phyloP scores from a whole-genome alignment of 2,797 vertebrate genomes.

The Anguilla anguilla region DNA sequence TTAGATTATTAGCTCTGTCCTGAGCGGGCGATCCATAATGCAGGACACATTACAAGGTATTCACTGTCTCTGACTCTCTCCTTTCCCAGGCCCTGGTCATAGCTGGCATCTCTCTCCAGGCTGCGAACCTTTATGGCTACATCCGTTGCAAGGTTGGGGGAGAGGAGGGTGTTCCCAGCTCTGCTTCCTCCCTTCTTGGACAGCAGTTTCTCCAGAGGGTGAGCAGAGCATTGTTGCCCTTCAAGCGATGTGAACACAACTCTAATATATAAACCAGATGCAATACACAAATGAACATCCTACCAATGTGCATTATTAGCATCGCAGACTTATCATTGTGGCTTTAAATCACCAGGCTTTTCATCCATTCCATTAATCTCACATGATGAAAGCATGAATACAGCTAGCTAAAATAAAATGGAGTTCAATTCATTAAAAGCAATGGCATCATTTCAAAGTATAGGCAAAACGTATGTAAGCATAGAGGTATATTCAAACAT shows the following conservation, averaged over 20 bases:
- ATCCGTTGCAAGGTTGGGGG: constrained; percentile 80
- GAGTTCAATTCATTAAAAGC: neutral
- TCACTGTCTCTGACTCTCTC: neutral
- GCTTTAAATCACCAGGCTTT: neutral
- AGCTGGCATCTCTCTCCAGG: constrained; percentile 80
- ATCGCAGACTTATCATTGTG: neutral
- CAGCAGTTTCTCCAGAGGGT: constrained; percentile 74
- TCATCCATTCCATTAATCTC: neutral
- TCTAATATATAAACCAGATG: neutral
- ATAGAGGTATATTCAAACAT: neutral
- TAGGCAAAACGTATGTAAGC: neutral
- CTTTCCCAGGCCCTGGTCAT: constrained; percentile 75
- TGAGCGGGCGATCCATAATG: neutral
- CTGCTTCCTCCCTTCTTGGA: constrained; percentile 64
- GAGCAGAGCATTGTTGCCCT: constrained; percentile 33
- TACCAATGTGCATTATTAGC: neutral
- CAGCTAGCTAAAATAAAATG: neutral
- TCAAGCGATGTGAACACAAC: neutral
- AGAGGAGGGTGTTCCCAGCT: constrained; percentile 61
- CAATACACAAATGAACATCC: neutral
- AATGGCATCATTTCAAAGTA: neutral
- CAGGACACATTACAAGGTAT: neutral
- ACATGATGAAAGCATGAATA: neutral
- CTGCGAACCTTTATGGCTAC: constrained; percentile 83
- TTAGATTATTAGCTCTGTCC: neutral